Base-by-base conservation (phyloP, 2,888 invertebrate genomes). In the Leptopilina syphax region DNA sequence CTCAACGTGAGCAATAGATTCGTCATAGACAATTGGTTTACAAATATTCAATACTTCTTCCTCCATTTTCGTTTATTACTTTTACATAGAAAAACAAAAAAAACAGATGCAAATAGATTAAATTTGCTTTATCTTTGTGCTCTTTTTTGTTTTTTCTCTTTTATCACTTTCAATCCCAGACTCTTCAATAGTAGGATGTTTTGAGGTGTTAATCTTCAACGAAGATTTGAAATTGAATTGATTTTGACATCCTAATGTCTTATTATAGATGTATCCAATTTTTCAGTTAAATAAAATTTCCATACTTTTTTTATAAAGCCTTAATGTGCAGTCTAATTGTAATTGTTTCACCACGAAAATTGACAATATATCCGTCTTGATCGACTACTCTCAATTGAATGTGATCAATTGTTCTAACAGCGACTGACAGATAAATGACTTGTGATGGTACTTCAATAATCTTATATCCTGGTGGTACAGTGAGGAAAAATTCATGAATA, bases 401-500 rank as follows among this genome's bases (percentile, higher is more conserved):
- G 77, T 84, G 76, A 77, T 84, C 66, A 68, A 85, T 86, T 54
- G 70, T 54, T 60, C 78, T 47, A 9, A 79, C 80, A 18, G 79
- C 34, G 60, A 86, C 65, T 63, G 57, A n/a, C n/a, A 57, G n/a
- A n/a, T 57, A 57, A 57, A 57, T 57, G 12, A 57, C 57, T 5
- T 57, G 79, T 24, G 81, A 76, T 41, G 83, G 90, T n/a, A 86
- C 85, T 81, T 90, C 90, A 76, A 88, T 84, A 7, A 84, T 77
- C 85, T 89, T 88, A 88, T 87, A 91, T 10, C 91, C 90, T 24
- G 89, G 88, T 13, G 57, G 57, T 12, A 57, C 57, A 13, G 5
- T 57, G 5, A n/a, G 57, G n/a, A 57, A 57, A 57, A 57, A 85
- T 60, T 66, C 54, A 63, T 60, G n/a, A 73, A 68, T 41, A 0